Conservation (phyloP, 2,888 invertebrate genomes). For the Busseola fusca region DNA sequence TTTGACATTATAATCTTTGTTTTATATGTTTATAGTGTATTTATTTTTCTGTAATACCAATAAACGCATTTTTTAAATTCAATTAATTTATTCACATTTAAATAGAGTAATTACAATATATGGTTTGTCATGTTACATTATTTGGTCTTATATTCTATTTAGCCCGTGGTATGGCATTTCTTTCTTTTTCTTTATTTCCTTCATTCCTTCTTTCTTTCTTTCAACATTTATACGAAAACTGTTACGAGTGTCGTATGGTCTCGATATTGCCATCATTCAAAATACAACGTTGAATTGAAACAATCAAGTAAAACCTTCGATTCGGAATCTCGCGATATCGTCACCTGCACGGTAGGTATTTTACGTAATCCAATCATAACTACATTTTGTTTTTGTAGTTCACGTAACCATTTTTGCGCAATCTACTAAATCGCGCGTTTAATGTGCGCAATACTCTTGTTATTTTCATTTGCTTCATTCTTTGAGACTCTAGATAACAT, state of each 20-base stretch:
- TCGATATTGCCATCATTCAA: background rate
- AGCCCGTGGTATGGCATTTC: no score
- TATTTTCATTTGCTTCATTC: conserved; percentile 5
- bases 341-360: conserved; percentile 18
- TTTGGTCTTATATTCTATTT: no score
- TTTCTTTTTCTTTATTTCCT: no score
- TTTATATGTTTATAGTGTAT: no score
- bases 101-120: no score
- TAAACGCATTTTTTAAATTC: no score
- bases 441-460: conserved; percentile 12
- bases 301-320: background rate
- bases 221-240: background rate
- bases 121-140: no score
- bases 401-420: conserved; percentile 41
- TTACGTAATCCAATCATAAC: conserved; percentile 36
- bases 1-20: no score
- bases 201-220: no score
- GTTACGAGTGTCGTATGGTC: background rate
- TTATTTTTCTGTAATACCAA: no score
- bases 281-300: background rate
- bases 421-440: conserved; percentile 12
- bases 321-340: conserved; percentile 26
- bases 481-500: background rate
- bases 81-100: no score
- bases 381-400: conserved; percentile 37